A percentile compares a stretch with the other conserved stretches of the same genome.
Evolutionary conservation across 2,113 vertebrate species (phyloP).

Genomic region (Mesocricetus auratus): DNA sequence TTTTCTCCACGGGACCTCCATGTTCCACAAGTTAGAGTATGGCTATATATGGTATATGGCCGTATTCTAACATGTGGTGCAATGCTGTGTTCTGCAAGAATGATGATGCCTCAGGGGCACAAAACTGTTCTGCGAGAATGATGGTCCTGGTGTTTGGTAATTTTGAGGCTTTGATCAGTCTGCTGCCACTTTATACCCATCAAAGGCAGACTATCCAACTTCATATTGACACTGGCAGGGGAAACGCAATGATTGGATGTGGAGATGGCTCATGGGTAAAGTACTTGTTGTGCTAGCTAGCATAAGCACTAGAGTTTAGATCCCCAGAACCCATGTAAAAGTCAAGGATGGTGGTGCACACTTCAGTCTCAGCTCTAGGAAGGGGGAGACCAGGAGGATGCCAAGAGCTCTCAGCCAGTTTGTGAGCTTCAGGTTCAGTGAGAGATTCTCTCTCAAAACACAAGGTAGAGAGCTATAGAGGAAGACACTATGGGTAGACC

Average conservation of each 20-base stretch:
- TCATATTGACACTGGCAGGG: neutral
- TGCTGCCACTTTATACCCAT: conserved; percentile 1
- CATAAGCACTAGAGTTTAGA: too few species aligned
- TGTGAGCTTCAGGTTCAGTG: neutral
- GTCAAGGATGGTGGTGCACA: neutral
- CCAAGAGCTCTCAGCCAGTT: too few species aligned
- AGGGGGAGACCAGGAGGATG: neutral
- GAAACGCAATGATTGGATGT: neutral
- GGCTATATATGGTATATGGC: neutral
- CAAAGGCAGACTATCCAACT: neutral
- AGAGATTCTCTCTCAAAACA: too few species aligned
- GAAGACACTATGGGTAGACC: too few species aligned
- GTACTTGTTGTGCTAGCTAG: neutral
- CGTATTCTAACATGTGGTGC: neutral
- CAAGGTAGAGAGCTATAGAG: neutral
- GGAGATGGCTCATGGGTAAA: neutral
- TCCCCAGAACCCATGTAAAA: neutral
- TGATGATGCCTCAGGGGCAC: neutral
- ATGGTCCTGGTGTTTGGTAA: neutral
- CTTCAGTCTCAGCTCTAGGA: neutral
- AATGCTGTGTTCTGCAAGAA: neutral
- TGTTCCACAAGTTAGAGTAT: neutral
- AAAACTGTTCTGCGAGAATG: neutral
- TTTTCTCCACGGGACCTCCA: neutral
- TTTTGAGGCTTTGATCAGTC: neutral